These are phyloP conservation scores for Mustelus asterias DNA, from an alignment of 2,113 vertebrate genomes.

Conservation along the genomic window DNA sequence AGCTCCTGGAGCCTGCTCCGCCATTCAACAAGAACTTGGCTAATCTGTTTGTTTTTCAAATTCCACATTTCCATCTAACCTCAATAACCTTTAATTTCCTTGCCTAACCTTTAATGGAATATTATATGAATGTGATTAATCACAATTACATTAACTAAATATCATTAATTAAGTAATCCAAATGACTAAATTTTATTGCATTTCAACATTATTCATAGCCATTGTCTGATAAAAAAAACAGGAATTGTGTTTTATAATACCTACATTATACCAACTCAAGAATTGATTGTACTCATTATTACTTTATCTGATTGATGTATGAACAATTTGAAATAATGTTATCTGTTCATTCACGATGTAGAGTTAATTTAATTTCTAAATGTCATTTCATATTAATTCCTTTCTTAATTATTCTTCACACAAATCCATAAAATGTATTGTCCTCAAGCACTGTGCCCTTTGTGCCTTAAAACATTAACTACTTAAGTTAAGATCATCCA, in stretches of 20 bases:
- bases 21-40: too few relatives aligned
- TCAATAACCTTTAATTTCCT: too few relatives aligned
- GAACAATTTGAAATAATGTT: not conserved
- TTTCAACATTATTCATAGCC: not conserved
- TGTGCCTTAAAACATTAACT: not conserved
- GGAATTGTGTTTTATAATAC: not conserved
- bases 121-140: not conserved
- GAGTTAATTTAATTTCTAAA: not conserved
- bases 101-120: not conserved
- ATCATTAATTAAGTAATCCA: not conserved
- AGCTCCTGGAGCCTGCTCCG: too few relatives aligned
- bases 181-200: not conserved
- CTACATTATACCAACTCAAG: not conserved
- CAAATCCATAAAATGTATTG: not conserved
- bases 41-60: too few relatives aligned
- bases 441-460: not conserved
- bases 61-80: too few relatives aligned
- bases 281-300: not conserved
- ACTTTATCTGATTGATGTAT: not conserved
- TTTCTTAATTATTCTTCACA: not conserved
- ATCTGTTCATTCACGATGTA: not conserved
- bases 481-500: not conserved
- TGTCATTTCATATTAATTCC: not conserved
- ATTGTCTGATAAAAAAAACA: not conserved
- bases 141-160: not conserved